Base-by-base conservation (phyloP, 2,113 vertebrate genomes). In the Neodon shergylaensis region DNA sequence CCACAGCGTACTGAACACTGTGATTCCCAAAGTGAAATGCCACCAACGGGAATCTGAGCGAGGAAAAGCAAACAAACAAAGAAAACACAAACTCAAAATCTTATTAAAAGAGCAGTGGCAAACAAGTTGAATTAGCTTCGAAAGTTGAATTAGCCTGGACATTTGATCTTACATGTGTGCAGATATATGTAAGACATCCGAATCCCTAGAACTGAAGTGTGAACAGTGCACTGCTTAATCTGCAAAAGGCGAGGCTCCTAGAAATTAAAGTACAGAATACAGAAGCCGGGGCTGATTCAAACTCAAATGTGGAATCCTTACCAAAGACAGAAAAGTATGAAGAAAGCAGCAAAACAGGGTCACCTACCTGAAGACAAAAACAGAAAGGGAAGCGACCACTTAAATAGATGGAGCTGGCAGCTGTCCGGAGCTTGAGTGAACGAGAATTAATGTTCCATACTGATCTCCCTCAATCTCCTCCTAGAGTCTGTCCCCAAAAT, bases 1-100 rank as follows among this genome's bases (percentile, higher is more conserved):
- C 70, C 61, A 72, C 70, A n/a, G 19, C 63, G 26, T 31, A 79
- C 54, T 58, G 54, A 95, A 88, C 88, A 90, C 84, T 84, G 24
- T 95, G 81, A 90, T 94, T 94, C 90, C 85, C 85, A 90, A 88
- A 93, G 78, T 52, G 81, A 96, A 92, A 96, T 74, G 52, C 76
- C 92, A n/a, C 42, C 81, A 91, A 24, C 58, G 36, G 90, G 79
- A 96, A 90, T 58, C 28, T 39, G 79, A 86, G 39, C 6, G n/a
- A 65, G 33, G 36, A 11, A 31, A 44, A 9, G 9, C 8, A 26
- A 77, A 22, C 8, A 26, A 85, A 42, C 88, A 84, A 42, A 19
- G 17, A 83, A 61, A 65, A 78, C n/a, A 47, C 17, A 39, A 21
- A 39, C 65, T 82, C 52, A 54, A 90, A 77, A 88, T 94, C 94